Evolutionary conservation across 2,113 vertebrate species (phyloP).

Genomic region (Leptobrachium leishanense): DNA sequence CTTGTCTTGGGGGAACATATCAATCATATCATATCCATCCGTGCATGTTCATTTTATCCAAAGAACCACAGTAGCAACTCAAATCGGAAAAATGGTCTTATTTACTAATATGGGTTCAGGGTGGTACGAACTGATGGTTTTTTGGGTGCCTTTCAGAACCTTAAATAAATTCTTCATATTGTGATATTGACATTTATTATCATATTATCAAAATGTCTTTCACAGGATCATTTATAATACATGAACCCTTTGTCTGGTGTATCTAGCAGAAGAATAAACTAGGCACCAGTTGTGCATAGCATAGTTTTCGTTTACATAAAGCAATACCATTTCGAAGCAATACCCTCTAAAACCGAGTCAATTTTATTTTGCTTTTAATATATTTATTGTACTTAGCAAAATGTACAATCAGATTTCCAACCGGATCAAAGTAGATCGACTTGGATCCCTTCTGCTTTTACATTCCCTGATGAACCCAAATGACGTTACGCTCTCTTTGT

Average conservation of each 20-base stretch:
- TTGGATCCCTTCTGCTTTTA: not conserved
- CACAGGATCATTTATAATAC: too few relatives aligned
- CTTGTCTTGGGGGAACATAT: slow-evolving; percentile 40
- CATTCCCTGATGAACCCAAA: not conserved
- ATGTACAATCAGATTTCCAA: slow-evolving; percentile 10
- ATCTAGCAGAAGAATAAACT: not conserved
- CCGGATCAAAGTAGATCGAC: not conserved
- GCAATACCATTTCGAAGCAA: slow-evolving; percentile 7
- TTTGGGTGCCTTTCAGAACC: slow-evolving; percentile 48
- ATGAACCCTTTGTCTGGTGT: slow-evolving; percentile 49
- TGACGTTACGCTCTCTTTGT: not conserved
- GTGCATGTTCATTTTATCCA: not conserved
- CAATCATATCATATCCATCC: slow-evolving; percentile 23
- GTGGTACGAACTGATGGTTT: slow-evolving; percentile 52
- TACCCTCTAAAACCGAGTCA: not conserved
- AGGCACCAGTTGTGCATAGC: slow-evolving; percentile 40
- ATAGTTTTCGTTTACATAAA: slow-evolving; percentile 48
- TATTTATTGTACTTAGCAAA: slow-evolving; percentile 12
- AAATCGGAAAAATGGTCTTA: slow-evolving; percentile 50
- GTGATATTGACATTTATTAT: slow-evolving; percentile 45
- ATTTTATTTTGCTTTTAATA: not conserved
- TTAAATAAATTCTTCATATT: slow-evolving; percentile 34
- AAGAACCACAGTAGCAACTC: slow-evolving; percentile 49
- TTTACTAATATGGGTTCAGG: slow-evolving; percentile 43
- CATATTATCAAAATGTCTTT: slow-evolving; percentile 45